A percentile compares a stretch with the other conserved stretches of the same genome.
Conservation (phyloP, 2,888 invertebrate genomes). For the Phaonia tiefii region DNA sequence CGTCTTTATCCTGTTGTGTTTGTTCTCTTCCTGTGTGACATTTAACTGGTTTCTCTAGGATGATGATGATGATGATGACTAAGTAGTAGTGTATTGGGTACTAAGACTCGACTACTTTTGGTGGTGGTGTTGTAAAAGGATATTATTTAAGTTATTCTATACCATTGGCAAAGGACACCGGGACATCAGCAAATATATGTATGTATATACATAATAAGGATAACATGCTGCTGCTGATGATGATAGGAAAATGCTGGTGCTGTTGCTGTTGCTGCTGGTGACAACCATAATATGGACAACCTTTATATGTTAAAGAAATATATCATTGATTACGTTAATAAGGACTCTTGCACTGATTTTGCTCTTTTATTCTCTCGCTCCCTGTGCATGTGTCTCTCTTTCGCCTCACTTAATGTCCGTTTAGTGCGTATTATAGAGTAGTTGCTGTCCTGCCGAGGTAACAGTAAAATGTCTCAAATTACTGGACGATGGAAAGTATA, state of each 20-base stretch:
- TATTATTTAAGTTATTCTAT: conserved; percentile 66
- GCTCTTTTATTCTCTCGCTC: background rate
- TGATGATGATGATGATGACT: conserved; percentile 29
- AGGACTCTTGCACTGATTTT: background rate
- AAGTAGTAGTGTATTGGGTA: conserved; percentile 33
- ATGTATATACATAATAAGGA: conserved; percentile 12
- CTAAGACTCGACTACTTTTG: conserved; percentile 45
- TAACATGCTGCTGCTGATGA: conserved; percentile 20
- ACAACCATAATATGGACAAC: conserved; percentile 32
- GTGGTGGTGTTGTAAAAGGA: conserved; percentile 66
- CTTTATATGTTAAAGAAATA: conserved; percentile 50
- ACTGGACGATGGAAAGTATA: background rate
- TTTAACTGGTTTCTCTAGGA: conserved; percentile 3
- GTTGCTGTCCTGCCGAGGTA: conserved; percentile 22
- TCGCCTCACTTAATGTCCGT: background rate
- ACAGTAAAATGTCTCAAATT: conserved; percentile 38
- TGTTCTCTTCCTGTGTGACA: background rate
- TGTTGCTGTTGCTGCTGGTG: background rate
- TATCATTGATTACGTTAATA: conserved; percentile 29
- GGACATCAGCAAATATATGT: conserved; percentile 30
- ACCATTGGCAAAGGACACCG: conserved; percentile 35
- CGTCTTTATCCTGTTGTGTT: conserved; percentile 29
- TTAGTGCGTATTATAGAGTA: background rate
- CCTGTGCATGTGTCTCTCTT: background rate
- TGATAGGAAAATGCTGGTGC: conserved; percentile 1